These are phyloP conservation scores for Cephalopachus bancanus DNA, from an alignment of 2,797 vertebrate genomes.

Conservation along the genomic window DNA sequence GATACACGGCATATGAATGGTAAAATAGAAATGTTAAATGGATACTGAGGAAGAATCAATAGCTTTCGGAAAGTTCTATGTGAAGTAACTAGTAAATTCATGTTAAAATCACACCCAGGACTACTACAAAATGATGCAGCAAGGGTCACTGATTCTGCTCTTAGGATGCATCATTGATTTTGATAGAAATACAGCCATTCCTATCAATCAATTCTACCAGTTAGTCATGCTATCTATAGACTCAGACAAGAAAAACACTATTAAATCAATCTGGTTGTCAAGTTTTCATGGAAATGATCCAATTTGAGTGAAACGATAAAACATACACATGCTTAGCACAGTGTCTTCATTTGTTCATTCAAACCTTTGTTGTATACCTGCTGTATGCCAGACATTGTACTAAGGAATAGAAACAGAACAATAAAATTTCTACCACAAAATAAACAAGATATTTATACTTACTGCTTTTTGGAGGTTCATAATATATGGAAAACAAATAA, in stretches of 20 bases:
- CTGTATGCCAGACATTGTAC: constrained; percentile 46
- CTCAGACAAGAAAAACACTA: constrained; percentile 19
- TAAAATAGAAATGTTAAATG: not conserved
- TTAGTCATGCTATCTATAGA: not conserved
- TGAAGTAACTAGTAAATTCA: not conserved
- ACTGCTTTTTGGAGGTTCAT: constrained; percentile 66
- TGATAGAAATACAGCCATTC: not conserved
- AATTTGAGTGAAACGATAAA: constrained; percentile 48
- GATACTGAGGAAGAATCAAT: not conserved
- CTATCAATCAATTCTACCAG: constrained; percentile 60
- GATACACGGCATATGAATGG: not conserved
- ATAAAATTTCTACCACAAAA: constrained; percentile 58
- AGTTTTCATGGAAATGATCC: constrained; percentile 61
- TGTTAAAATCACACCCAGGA: not conserved
- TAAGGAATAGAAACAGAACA: constrained; percentile 57
- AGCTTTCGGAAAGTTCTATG: constrained; percentile 37
- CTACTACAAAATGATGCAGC: not conserved
- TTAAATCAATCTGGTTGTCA: constrained; percentile 70
- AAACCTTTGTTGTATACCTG: constrained; percentile 36
- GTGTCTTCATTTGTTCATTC: constrained; percentile 54
- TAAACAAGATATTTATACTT: constrained; percentile 66
- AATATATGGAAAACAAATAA: constrained; percentile 68
- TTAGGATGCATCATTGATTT: constrained; percentile 30
- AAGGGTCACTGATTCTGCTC: constrained; percentile 36
- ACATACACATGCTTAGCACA: not conserved